phyloP scores from a whole-genome alignment of 1,140 invertebrate species.

The Andrena cerasifolii region DNA sequence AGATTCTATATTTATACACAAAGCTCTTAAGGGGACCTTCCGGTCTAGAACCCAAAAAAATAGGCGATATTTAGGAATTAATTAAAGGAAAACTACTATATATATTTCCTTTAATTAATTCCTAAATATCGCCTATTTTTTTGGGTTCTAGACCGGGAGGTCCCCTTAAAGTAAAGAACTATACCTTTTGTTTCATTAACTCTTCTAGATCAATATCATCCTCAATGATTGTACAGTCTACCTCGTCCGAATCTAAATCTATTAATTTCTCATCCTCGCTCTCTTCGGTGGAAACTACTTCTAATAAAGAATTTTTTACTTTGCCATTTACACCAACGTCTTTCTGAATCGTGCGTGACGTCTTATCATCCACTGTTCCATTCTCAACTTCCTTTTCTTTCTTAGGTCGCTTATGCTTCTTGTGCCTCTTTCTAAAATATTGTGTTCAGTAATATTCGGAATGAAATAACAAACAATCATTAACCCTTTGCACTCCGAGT shows the following conservation, averaged over 20 bases:
- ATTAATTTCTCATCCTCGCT: constrained; percentile 86
- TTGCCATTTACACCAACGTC: constrained; percentile 76
- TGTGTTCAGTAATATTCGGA: constrained; percentile 21
- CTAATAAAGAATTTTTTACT: constrained; percentile 76
- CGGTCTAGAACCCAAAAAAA: too few species aligned
- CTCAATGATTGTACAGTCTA: constrained; percentile 89
- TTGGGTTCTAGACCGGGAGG: too few species aligned
- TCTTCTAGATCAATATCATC: constrained; percentile 94
- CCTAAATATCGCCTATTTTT: too few species aligned
- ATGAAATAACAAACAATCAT: constrained; percentile 6
- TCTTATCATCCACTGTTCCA: constrained; percentile 74
- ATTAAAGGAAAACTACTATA: too few species aligned
- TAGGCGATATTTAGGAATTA: too few species aligned
- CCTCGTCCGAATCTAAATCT: constrained; percentile 88
- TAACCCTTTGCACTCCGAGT: too few species aligned
- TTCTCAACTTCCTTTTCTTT: constrained; percentile 78
- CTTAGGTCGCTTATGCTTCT: constrained; percentile 81
- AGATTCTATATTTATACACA: constrained; percentile 3
- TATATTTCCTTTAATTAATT: too few species aligned
- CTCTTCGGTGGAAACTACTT: constrained; percentile 88
- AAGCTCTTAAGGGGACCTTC: too few species aligned
- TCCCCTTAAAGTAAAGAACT: not conserved
- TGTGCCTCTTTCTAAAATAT: constrained; percentile 80
- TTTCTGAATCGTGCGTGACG: constrained; percentile 62
- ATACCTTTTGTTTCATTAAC: constrained; percentile 93